Evolutionary conservation across 2,113 vertebrate genomes (phyloP).

Genomic region (Turnix velox): DNA sequence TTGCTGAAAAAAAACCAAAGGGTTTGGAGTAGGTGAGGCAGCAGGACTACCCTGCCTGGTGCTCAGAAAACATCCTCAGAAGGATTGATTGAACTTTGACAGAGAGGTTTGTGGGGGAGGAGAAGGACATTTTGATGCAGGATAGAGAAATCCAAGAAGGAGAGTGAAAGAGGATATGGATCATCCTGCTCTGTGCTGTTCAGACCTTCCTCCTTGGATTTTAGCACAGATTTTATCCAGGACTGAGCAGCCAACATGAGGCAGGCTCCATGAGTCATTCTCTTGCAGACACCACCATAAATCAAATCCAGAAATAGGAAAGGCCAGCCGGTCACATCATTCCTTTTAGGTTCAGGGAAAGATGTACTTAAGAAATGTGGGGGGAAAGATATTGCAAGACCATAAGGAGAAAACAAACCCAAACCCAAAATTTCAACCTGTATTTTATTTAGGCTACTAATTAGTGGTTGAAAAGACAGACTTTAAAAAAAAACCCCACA

Average conservation of each 20-base stretch:
- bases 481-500: neutral
- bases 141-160: neutral
- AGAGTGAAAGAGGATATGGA: neutral
- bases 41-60: neutral
- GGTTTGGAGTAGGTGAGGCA: neutral
- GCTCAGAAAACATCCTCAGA: neutral
- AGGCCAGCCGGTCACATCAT: neutral
- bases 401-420: neutral
- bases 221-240: neutral
- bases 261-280: neutral
- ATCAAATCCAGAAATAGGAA: conserved; percentile 57
- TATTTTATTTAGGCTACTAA: conserved; percentile 19
- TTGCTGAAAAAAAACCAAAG: neutral
- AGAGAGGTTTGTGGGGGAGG: neutral
- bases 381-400: neutral
- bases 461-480: neutral
- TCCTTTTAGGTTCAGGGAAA: conserved; percentile 23
- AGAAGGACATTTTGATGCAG: neutral
- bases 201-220: neutral
- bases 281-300: neutral
- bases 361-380: neutral
- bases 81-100: neutral
- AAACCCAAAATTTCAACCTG: neutral
- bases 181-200: rapidly evolving
- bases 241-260: neutral